Conservation (phyloP, 1,140 invertebrate species). For the Neelides sp. region DNA sequence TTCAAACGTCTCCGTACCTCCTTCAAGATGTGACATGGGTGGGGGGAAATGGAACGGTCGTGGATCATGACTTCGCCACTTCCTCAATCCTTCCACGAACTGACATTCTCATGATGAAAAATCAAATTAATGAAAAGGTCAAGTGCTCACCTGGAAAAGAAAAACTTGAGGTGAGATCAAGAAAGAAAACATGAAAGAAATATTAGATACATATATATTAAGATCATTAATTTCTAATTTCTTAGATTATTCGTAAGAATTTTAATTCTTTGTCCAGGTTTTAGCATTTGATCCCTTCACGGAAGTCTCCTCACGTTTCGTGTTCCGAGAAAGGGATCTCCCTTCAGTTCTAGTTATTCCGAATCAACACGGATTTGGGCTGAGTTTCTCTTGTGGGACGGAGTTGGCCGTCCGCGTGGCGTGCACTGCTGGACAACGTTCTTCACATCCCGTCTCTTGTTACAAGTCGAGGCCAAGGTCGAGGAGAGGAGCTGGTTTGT, state of each 20-base stretch:
- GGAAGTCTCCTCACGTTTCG: constrained; percentile 17
- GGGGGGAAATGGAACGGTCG: constrained; percentile 14
- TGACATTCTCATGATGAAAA: constrained; percentile 13
- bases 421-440: no score
- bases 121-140: neutral
- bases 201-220: no score
- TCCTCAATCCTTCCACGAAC: constrained; percentile 21
- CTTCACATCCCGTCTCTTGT: no score
- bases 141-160: no score
- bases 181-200: constrained; percentile 16
- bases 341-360: constrained; percentile 22
- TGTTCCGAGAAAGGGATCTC: constrained; percentile 17
- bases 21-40: constrained; percentile 22
- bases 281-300: constrained; percentile 29
- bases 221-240: no score
- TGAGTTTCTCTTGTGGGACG: constrained; percentile 24
- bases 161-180: constrained; percentile 7
- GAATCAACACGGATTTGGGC: constrained; percentile 29
- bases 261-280: no score
- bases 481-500: constrained; percentile 5
- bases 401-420: no score
- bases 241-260: no score
- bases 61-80: constrained; percentile 23
- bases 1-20: constrained; percentile 28
- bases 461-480: neutral